Evolutionary conservation across 2,888 invertebrate species (phyloP).

Genomic region (Calliopum simillimum): DNA sequence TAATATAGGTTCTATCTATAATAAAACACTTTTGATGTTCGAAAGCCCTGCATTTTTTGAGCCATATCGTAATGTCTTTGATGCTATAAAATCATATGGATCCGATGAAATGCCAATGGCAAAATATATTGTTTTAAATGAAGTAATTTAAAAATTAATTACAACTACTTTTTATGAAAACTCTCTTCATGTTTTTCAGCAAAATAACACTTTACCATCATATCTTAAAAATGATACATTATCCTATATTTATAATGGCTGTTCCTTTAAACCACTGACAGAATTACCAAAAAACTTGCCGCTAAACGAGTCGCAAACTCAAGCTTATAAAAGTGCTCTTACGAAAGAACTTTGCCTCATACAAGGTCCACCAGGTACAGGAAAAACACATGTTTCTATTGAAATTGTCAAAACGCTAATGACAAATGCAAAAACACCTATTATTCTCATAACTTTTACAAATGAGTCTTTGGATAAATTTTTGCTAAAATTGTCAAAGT

Average conservation of each 20-base stretch:
- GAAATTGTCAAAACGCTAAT: conserved; percentile 79
- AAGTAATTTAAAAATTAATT: conserved; percentile 60
- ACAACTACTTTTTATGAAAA: not conserved
- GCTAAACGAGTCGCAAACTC: conserved; percentile 76
- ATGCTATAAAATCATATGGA: conserved; percentile 71
- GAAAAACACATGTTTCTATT: conserved; percentile 84
- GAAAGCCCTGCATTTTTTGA: conserved; percentile 86
- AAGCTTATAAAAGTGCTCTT: conserved; percentile 77
- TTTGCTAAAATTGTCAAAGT: conserved; percentile 74
- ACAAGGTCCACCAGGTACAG: conserved; percentile 91
- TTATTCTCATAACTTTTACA: conserved; percentile 84
- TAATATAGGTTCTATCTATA: conserved; percentile 60
- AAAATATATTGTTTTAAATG: conserved; percentile 75
- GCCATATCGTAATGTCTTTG: conserved; percentile 81
- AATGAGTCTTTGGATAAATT: conserved; percentile 92
- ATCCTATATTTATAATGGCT: conserved; percentile 48
- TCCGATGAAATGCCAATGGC: conserved; percentile 66
- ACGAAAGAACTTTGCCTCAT: conserved; percentile 80
- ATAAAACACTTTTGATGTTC: conserved; percentile 73
- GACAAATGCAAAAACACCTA: conserved; percentile 71
- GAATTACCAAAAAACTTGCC: conserved; percentile 53
- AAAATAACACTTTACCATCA: conserved; percentile 47
- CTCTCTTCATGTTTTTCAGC: not conserved
- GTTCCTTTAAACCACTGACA: conserved; percentile 48
- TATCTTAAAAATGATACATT: conserved; percentile 65